phyloP scores from a whole-genome alignment of 2,797 vertebrate species.

The Gobio occitaniae region DNA sequence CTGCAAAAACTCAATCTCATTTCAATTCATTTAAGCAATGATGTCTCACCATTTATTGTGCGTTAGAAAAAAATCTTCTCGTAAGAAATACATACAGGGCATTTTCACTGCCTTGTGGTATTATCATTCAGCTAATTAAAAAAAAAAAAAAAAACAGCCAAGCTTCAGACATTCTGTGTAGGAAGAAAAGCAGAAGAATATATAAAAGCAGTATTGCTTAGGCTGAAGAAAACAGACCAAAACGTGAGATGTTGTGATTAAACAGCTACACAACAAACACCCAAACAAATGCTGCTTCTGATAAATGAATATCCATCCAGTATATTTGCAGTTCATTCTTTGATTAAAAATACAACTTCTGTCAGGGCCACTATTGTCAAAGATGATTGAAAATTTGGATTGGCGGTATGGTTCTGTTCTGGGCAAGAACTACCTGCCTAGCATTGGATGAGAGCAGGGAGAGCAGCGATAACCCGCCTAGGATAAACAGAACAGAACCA shows the following conservation, averaged over 20 bases:
- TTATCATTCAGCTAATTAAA: slow-evolving; percentile 29
- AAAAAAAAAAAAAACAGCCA: neutral
- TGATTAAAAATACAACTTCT: neutral
- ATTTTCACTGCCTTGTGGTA: slow-evolving; percentile 14
- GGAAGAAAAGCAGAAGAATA: slow-evolving; percentile 7
- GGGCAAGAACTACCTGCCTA: too few species aligned
- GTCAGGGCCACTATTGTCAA: too few species aligned
- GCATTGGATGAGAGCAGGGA: too few species aligned
- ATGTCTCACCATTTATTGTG: slow-evolving; percentile 13
- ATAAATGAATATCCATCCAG: slow-evolving; percentile 6
- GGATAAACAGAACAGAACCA: too few species aligned
- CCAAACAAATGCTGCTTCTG: slow-evolving; percentile 33
- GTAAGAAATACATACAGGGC: slow-evolving; percentile 28
- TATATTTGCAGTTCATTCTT: neutral
- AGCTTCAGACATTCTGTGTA: slow-evolving; percentile 7
- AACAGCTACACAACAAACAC: slow-evolving; percentile 16
- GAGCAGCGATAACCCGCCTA: too few species aligned
- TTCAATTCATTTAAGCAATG: slow-evolving; percentile 37
- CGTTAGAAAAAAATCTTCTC: slow-evolving; percentile 13
- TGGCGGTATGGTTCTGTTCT: too few species aligned
- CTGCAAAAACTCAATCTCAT: slow-evolving; percentile 34
- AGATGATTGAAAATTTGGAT: too few species aligned
- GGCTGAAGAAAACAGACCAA: slow-evolving; percentile 35
- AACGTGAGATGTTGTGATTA: slow-evolving; percentile 5
- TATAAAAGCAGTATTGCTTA: neutral